Base-by-base conservation (phyloP, 1,140 invertebrate genomes). In the Telenomus remus region DNA sequence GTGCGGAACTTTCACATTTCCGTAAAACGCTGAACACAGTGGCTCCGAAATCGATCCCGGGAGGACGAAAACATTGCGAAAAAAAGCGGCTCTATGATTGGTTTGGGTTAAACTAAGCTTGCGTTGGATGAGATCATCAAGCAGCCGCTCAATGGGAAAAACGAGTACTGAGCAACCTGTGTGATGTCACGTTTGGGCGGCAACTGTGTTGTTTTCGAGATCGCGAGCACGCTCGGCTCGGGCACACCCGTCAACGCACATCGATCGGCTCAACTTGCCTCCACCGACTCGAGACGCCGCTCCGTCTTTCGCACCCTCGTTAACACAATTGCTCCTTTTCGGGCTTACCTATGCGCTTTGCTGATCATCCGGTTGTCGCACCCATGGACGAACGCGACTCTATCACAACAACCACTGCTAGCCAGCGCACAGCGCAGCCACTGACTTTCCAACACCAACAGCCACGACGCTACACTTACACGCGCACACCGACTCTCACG, bases 171-270 rank as follows among this genome's bases (percentile, higher is more conserved):
- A 44, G 43, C 43, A 53, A 53, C 50, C 50, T 53, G 50, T 53
- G 33, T 34, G 50, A 53, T 53, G 50, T 34, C 33, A 34, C 27
- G 13, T 53, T 53, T 53, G 50, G 50, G 50, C 50, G 50, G 50
- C 33, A 71, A 68, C 54, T 13, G 9, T 39, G 37, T n/a, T n/a
- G 37, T 44, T 12, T 50, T 46, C 16, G 35, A 37, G 42, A 44
- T 54, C 37, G 37, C 37, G 37, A n/a, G n/a, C 8, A 39, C 54
- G 73, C 70, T 70, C 55, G 65, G 56, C 63, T 71, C 72, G 81
- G 83, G 74, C 83, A 84, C 83, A 84, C 83, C 83, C 83, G 83
- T 66, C 39, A 83, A 83, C 83, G 82, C 60, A 53, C 60, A 13
- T 7, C 43, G 43, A 7, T 44, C 13, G 12, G 43, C 12, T n/a